Evolutionary conservation across 2,888 invertebrate species (phyloP).

Genomic region (Zele albiditarsus): DNA sequence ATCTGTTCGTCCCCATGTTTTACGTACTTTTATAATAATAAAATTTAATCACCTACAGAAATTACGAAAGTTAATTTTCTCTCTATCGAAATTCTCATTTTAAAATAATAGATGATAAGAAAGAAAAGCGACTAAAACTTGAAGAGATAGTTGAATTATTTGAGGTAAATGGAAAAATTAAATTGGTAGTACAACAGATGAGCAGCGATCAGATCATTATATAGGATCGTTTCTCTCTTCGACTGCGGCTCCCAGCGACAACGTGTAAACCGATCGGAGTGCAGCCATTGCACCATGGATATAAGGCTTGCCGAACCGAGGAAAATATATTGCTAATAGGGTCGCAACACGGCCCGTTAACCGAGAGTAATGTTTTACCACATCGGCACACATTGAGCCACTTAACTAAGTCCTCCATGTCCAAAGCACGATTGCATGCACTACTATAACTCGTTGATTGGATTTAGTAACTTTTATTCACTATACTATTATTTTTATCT

Average conservation of each 20-base stretch:
- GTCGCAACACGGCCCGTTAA: conserved; percentile 67
- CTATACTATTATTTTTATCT: conserved; percentile 12
- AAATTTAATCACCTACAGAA: no score
- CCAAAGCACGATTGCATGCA: conserved; percentile 39
- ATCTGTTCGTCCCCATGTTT: no score
- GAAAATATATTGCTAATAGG: conserved; percentile 70
- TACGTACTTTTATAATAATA: no score
- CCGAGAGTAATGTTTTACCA: conserved; percentile 66
- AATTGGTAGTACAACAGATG: conserved; percentile 37
- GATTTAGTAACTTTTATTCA: conserved; percentile 39
- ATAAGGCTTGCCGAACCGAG: conserved; percentile 57
- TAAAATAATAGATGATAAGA: no score
- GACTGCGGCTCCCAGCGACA: conserved; percentile 54
- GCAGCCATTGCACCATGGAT: conserved; percentile 49
- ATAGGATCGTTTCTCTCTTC: conserved; percentile 24
- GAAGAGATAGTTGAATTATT: not conserved
- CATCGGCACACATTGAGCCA: conserved; percentile 64
- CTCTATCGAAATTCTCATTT: no score
- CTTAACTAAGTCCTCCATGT: conserved; percentile 34
- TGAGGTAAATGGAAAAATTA: conserved; percentile 18
- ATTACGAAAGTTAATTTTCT: no score
- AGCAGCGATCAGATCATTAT: conserved; percentile 40
- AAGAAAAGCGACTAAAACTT: no score
- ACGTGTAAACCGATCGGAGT: conserved; percentile 59
- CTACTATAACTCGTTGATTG: conserved; percentile 17